Base-by-base conservation (phyloP, 2,113 vertebrate genomes). In the Lepus americanus region DNA sequence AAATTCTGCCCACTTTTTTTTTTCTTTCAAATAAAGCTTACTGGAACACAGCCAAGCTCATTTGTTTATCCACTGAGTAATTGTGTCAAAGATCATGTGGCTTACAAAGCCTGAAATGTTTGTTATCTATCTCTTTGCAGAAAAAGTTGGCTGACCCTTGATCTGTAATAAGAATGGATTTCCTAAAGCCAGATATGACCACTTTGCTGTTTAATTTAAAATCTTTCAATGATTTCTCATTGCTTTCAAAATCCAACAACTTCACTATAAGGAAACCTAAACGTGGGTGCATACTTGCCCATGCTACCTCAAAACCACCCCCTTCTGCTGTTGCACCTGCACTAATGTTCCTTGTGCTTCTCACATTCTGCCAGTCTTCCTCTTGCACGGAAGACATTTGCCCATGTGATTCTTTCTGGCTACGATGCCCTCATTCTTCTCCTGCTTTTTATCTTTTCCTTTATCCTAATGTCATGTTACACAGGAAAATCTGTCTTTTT, bases 141-240 rank as follows among this genome's bases (percentile, higher is more conserved):
- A 80, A 86, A 80, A 59, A 29, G 13, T 81, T 74, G 53, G 7
- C 74, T 80, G 33, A 80, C 31, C 25, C 20, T 80, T 51, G 11
- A 67, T 79, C 19, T 61, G 9, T 20, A 39, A 67, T 11, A 77
- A 51, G 11, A 70, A 6, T 17, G n/a, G 66, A 44, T 89, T 95
- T 33, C 44, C 33, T 72, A 31, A 82, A 16, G 63, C 27, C 70
- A 89, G 5, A 49, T 39, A 51, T 55, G 53, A 72, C 84, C 64
- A 77, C 9, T 25, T 79, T 36, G 31, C 17, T 78, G n/a, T 80
- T 91, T 87, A 13, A 11, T 66, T 90, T 86, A 66, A 94, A 79
- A 59, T 7, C 33, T 49, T 93, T 74, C 33, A 74, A 4, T 86
- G 31, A 39, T 90, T 90, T 93, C 36, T 66, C 16, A 39, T 36